Evolutionary conservation across 2,113 vertebrate species (phyloP).

Genomic region (Lepus timidus): DNA sequence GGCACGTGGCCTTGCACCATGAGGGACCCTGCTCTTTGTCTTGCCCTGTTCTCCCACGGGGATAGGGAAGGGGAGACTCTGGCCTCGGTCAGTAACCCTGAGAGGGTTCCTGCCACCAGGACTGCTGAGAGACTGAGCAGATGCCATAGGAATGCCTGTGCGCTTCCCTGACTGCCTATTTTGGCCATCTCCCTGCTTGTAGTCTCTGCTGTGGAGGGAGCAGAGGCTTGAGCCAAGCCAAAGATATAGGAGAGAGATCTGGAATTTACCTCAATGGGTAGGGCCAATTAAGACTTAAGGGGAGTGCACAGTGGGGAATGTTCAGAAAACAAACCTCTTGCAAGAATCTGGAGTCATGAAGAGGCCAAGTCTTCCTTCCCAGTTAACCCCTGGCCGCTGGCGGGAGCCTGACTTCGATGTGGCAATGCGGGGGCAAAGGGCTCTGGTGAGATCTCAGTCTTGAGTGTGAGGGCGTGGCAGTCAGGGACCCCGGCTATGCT

Average conservation of each 20-base stretch:
- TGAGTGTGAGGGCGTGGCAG: background rate
- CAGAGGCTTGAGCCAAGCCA: constrained; percentile 66
- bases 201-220: background rate
- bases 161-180: constrained; percentile 67
- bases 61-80: background rate
- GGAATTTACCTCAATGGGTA: constrained; percentile 60
- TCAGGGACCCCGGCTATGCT: background rate
- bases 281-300: constrained; percentile 56
- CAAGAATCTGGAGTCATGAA: constrained; percentile 53
- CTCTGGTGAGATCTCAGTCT: background rate
- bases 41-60: background rate
- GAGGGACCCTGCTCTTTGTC: background rate
- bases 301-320: constrained; percentile 54
- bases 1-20: background rate
- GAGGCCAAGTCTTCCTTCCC: background rate
- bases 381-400: background rate
- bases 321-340: constrained; percentile 68
- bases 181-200: constrained; percentile 34
- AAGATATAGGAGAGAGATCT: constrained; percentile 66
- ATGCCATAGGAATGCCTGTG: constrained; percentile 65
- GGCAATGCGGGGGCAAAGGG: background rate
- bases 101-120: constrained; percentile 54
- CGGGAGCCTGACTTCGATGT: background rate
- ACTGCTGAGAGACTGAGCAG: constrained; percentile 77
- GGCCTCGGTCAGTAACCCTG: background rate